Conservation (phyloP, 2,113 vertebrate genomes). For the Lampris incognitus region DNA sequence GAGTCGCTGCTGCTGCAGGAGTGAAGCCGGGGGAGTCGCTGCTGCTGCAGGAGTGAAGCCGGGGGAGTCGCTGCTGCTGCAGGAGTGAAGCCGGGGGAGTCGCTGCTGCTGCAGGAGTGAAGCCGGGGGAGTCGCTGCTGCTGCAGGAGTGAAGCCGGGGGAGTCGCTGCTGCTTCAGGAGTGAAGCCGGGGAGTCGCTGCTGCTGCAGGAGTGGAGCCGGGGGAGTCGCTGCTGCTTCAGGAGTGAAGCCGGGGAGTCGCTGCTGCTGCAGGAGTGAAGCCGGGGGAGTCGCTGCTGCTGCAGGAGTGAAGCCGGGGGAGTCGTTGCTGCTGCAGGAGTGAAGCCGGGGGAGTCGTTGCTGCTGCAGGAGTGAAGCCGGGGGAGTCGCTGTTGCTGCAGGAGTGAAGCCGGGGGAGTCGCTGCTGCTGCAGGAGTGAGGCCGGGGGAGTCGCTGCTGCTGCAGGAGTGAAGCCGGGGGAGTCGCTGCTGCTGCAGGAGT, state of each 20-base stretch:
- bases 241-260: slow-evolving; percentile 55
- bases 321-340: slow-evolving; percentile 62
- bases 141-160: neutral
- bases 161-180: slow-evolving; percentile 44
- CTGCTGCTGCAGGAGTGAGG: slow-evolving; percentile 58
- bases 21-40: slow-evolving; percentile 11
- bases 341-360: neutral
- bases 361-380: too few species aligned
- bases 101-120: slow-evolving; percentile 61
- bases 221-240: slow-evolving; percentile 28
- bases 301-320: slow-evolving; percentile 49
- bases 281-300: slow-evolving; percentile 32
- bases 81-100: slow-evolving; percentile 53
- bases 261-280: slow-evolving; percentile 58
- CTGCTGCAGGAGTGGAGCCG: slow-evolving; percentile 57
- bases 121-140: neutral
- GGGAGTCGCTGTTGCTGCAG: slow-evolving; percentile 38
- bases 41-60: too few species aligned
- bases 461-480: slow-evolving; percentile 1
- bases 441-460: neutral
- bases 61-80: slow-evolving; percentile 33
- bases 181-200: slow-evolving; percentile 50
- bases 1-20: slow-evolving; percentile 63
- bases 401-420: slow-evolving; percentile 55
- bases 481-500: slow-evolving; percentile 38